Conservation (phyloP, 2,797 vertebrate genomes). For the Selene dorsalis region DNA sequence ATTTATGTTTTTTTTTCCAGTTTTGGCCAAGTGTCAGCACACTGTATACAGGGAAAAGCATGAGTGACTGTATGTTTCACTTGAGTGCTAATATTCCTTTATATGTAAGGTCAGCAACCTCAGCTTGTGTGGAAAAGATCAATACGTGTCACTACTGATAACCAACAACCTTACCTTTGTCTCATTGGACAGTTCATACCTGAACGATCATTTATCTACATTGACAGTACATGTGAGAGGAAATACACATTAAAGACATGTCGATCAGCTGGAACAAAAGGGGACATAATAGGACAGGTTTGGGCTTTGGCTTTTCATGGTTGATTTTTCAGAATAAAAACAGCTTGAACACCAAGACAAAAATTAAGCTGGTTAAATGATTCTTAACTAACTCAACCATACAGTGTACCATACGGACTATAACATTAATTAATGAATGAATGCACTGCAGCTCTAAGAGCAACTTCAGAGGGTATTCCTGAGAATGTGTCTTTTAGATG, state of each 20-base stretch:
- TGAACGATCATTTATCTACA: not conserved
- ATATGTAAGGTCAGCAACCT: slow-evolving; percentile 16
- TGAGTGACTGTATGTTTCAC: slow-evolving; percentile 20
- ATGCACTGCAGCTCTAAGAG: not conserved
- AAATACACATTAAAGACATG: not conserved
- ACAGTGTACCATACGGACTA: not conserved
- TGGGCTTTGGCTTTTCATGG: not conserved
- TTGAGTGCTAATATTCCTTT: slow-evolving; percentile 5
- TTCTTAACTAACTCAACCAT: not conserved
- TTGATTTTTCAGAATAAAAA: not conserved
- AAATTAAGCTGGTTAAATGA: not conserved
- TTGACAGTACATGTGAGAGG: not conserved
- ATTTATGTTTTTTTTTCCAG: not conserved
- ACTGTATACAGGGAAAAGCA: not conserved
- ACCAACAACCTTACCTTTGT: not conserved
- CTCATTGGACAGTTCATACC: not conserved
- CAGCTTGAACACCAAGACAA: not conserved
- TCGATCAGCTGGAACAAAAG: not conserved
- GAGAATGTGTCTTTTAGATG: too few species aligned
- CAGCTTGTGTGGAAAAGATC: slow-evolving; percentile 25
- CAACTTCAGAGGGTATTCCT: not conserved
- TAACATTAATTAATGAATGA: not conserved
- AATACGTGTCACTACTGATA: slow-evolving; percentile 26
- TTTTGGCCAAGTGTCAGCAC: slow-evolving; percentile 6
- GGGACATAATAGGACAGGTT: not conserved